phyloP scores from a whole-genome alignment of 2,797 vertebrate genomes.

The Bradypus variegatus region DNA sequence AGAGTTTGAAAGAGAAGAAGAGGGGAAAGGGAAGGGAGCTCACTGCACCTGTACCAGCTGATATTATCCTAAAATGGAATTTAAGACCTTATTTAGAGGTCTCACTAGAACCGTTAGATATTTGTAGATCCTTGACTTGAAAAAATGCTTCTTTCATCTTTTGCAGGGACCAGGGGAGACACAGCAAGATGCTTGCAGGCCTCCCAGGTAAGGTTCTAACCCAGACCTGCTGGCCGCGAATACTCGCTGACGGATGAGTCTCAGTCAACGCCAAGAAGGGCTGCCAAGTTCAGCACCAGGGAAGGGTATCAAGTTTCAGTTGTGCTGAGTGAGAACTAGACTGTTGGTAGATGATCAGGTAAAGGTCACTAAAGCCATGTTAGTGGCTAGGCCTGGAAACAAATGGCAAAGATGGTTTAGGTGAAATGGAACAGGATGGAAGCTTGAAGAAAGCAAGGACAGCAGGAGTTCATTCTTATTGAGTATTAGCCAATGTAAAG shows the following conservation, averaged over 20 bases:
- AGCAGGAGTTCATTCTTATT: neutral
- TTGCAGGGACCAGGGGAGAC: neutral
- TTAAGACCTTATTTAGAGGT: neutral
- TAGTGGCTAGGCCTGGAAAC: neutral
- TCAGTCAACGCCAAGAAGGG: constrained; percentile 7
- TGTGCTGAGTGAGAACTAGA: constrained; percentile 7
- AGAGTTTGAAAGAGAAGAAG: neutral
- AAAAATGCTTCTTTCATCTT: constrained; percentile 13
- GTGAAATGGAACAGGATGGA: neutral
- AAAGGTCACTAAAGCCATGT: neutral
- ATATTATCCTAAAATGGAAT: constrained; percentile 13
- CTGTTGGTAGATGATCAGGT: neutral
- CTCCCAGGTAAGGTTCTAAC: constrained; percentile 38
- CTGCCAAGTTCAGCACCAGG: constrained; percentile 41
- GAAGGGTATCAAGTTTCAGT: neutral
- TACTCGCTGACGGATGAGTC: neutral
- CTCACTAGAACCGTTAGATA: neutral
- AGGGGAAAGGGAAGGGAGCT: neutral
- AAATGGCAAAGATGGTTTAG: neutral
- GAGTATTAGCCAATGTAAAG: neutral
- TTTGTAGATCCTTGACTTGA: neutral
- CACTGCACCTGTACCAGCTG: neutral
- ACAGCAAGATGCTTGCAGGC: neutral
- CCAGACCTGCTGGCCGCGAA: constrained; percentile 22
- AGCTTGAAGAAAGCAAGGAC: neutral